These are phyloP conservation scores for Agrochola lychnidis DNA, from an alignment of 2,888 invertebrate genomes.

Conservation along the genomic window DNA sequence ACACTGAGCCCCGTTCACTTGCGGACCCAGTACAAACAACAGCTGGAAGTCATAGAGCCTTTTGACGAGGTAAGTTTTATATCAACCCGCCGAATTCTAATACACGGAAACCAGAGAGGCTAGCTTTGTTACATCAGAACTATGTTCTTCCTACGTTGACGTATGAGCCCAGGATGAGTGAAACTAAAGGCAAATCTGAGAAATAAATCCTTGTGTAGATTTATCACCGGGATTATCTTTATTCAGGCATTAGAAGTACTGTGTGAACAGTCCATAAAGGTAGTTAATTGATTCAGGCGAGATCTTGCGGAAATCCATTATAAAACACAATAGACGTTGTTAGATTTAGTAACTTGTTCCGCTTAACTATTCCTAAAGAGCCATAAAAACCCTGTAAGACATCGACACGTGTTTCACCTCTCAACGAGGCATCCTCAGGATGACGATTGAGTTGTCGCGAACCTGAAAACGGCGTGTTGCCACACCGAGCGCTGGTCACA, in stretches of 20 bases:
- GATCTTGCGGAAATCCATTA: too few species aligned
- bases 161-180: background rate
- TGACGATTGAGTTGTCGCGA: too few species aligned
- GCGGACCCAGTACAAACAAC: constrained; percentile 60
- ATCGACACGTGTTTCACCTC: too few species aligned
- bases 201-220: background rate
- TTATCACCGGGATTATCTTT: background rate
- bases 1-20: constrained; percentile 64
- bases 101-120: background rate
- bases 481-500: too few species aligned
- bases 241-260: background rate
- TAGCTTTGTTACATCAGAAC: background rate
- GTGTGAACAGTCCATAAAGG: background rate
- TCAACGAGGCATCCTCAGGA: too few species aligned
- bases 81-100: background rate
- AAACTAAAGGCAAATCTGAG: background rate
- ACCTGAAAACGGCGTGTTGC: too few species aligned
- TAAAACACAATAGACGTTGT: too few species aligned
- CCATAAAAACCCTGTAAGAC: too few species aligned
- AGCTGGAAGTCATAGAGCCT: constrained; percentile 76
- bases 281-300: too few species aligned
- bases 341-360: too few species aligned
- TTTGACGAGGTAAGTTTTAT: constrained; percentile 73
- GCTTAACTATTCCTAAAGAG: too few species aligned
- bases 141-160: background rate